Conservation (phyloP, 2,888 invertebrate species). For the Tipula confusa region DNA sequence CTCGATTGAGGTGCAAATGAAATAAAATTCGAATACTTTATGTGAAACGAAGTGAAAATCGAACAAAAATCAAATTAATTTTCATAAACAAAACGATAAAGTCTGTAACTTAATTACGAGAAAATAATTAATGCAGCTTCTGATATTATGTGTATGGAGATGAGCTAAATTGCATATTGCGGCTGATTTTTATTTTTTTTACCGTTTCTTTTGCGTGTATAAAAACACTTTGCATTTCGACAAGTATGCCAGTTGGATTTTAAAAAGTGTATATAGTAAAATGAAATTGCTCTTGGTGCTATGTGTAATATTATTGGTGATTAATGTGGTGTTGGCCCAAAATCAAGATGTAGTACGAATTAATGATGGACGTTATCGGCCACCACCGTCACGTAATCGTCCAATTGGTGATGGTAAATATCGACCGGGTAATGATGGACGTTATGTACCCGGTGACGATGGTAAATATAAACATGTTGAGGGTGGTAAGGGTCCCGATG, state of each 20-base stretch:
- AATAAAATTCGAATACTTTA: not conserved
- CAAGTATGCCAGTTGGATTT: not conserved
- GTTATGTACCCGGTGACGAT: conserved; percentile 53
- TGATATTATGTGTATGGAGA: not conserved
- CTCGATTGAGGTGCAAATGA: not conserved
- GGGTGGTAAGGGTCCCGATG: conserved; percentile 37
- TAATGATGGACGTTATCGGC: conserved; percentile 35
- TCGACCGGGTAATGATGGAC: conserved; percentile 41
- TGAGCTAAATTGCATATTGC: not conserved
- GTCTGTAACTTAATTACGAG: not conserved
- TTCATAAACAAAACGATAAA: not conserved
- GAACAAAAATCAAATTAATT: not conserved
- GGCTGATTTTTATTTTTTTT: not conserved
- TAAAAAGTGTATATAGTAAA: not conserved
- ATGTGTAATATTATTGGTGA: not conserved
- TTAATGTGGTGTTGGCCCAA: not conserved
- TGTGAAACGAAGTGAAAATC: not conserved
- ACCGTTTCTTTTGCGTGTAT: not conserved
- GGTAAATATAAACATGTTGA: conserved; percentile 55
- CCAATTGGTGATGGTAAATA: conserved; percentile 44
- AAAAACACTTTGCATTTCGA: not conserved
- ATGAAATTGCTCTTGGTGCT: not conserved
- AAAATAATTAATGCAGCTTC: conserved; percentile 17
- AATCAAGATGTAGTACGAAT: not conserved
- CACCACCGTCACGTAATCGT: conserved; percentile 46